These are phyloP conservation scores for Cyrtodaria siliqua DNA, from an alignment of 2,888 invertebrate species.

Conservation along the genomic window DNA sequence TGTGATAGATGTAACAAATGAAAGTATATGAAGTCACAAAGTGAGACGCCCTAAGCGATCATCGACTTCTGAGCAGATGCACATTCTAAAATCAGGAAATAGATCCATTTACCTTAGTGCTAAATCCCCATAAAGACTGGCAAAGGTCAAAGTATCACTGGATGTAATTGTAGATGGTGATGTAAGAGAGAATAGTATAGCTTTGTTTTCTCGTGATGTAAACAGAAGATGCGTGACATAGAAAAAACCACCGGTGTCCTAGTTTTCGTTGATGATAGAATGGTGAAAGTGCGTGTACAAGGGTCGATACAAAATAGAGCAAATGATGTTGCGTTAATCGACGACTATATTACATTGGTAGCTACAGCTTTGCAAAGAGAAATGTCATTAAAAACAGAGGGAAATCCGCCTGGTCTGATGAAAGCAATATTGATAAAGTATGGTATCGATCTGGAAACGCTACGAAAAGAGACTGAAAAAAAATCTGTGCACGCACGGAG, in stretches of 20 bases:
- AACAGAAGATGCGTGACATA: slow-evolving; percentile 36
- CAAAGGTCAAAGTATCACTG: slow-evolving; percentile 40
- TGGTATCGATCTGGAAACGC: slow-evolving; percentile 56
- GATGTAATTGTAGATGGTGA: slow-evolving; percentile 57
- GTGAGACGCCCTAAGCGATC: not conserved
- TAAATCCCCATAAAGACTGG: slow-evolving; percentile 44
- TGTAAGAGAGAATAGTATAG: slow-evolving; percentile 20
- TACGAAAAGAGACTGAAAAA: slow-evolving; percentile 54
- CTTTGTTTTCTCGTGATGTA: slow-evolving; percentile 56
- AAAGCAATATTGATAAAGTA: slow-evolving; percentile 67
- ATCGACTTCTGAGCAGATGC: slow-evolving; percentile 8
- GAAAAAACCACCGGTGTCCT: slow-evolving; percentile 44
- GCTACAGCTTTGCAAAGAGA: slow-evolving; percentile 17
- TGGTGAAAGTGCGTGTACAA: slow-evolving; percentile 51
- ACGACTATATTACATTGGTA: slow-evolving; percentile 36
- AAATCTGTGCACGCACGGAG: slow-evolving; percentile 52
- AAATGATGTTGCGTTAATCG: slow-evolving; percentile 32
- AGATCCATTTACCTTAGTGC: slow-evolving; percentile 52
- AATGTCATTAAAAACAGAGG: slow-evolving; percentile 57
- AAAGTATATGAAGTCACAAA: slow-evolving; percentile 46
- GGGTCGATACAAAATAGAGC: slow-evolving; percentile 40
- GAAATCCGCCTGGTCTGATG: slow-evolving; percentile 70
- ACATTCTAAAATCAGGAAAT: slow-evolving; percentile 47
- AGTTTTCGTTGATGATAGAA: slow-evolving; percentile 59
- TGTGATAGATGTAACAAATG: slow-evolving; percentile 16